Base-by-base conservation (phyloP, 2,797 vertebrate species). In the Zalophus californianus region DNA sequence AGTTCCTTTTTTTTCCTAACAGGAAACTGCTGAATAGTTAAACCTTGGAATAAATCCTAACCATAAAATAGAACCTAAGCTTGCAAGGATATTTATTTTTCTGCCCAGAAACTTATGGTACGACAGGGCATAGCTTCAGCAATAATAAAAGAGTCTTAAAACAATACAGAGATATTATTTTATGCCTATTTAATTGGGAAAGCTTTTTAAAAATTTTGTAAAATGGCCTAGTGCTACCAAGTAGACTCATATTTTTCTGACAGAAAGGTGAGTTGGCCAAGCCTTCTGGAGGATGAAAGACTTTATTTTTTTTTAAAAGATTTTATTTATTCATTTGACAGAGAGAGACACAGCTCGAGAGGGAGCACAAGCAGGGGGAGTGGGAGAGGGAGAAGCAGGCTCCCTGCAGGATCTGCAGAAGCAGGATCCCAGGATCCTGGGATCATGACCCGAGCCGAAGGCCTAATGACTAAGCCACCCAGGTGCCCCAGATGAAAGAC, bases 111-210 rank as follows among this genome's bases (percentile, higher is more conserved):
- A 94, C 12, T 41, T 70, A 85, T 0, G 20, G 10, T 66, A 73
- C 21, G 2, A 68, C 18, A 82, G 80, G 48, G 18, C 50, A 48
- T 68, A 80, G 4, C 44, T 78, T 85, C 25, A 94, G 18, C 21
- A 82, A 86, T 89, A 77, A 90, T 77, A 70, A 89, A 60, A 78
- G 52, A 78, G 16, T 78, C 90, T 92, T 92, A 90, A 91, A 97
- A 54, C 41, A 86, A 87, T 72, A 93, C 18, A 48, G n/a, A 92
- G 38, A 32, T 72, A 56, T 5, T 14, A 77, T 84, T 91, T 91
- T 84, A 86, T 89, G 11, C 16, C 60, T 60, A 72, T 79, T 44
- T 93, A 60, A 77, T 48, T 50, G 38, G 56, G 79, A 86, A 52
- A 90, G 8, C 4, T 95, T 94, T 83, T 52, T 29, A 1, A 35